Percentiles rank a stretch among this genome's conserved stretches.
Evolutionary conservation across 2,888 invertebrate species (phyloP).

Genomic region (Macrophya annulata): DNA sequence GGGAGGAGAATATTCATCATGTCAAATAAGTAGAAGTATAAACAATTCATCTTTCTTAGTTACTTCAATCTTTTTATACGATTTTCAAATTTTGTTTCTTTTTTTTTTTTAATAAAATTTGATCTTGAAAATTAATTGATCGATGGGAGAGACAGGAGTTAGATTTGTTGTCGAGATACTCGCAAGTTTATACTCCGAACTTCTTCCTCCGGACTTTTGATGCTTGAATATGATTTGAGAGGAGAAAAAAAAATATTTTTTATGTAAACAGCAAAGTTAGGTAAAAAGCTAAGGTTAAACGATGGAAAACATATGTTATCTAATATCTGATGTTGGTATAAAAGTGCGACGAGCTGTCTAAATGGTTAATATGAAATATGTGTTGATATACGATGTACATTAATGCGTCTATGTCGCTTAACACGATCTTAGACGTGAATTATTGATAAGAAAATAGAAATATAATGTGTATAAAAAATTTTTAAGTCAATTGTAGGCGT

Average conservation of each 20-base stretch:
- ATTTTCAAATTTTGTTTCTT: no score
- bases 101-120: not conserved
- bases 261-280: not conserved
- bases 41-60: not conserved
- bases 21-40: not conserved
- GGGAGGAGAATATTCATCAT: not conserved
- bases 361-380: conserved; percentile 8
- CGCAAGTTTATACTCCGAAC: not conserved
- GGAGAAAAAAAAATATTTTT: not conserved
- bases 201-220: not conserved
- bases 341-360: not conserved
- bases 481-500: not conserved
- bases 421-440: not conserved
- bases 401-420: not conserved
- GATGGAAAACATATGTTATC: conserved; percentile 11
- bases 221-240: not conserved
- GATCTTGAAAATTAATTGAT: not conserved
- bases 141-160: not conserved
- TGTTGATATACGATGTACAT: not conserved
- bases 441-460: not conserved
- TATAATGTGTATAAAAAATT: not conserved
- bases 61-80: not conserved
- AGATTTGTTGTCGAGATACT: not conserved
- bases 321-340: not conserved
- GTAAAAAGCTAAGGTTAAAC: not conserved